Base-by-base conservation (phyloP, 35 echinoderm and acorn worm genomes). In the Heliocidaris erythrogramma region DNA sequence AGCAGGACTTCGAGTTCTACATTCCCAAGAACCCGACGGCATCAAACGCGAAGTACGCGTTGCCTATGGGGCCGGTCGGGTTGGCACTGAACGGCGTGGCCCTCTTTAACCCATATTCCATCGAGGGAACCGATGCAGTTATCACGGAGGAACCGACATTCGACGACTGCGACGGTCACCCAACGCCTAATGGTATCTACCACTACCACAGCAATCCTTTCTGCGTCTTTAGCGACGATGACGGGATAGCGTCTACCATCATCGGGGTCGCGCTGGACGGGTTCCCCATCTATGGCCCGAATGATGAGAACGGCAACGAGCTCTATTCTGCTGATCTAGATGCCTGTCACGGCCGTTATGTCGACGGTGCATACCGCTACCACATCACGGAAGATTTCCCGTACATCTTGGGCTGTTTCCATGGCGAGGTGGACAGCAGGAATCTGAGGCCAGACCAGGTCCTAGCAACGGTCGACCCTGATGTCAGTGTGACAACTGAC, bases 341-440 rank as follows among this genome's bases (percentile, higher is more conserved):
- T 49, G 92, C 60, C 12, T 97, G 97, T 56, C 95, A 97, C 85
- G 97, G 97, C 27, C 86, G 89, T 52, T 31, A 88, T 21, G 93
- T 90, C 14, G 48, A 96, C 32, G 92, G 94, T 13, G 49, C 69
- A 7, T 99, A 99, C 94, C 95, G 94, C 35, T 99, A 99, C 96
- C 98, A 99, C 88, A 90, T 95, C 24, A 99, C 98, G 7, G 91
- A 61, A 8, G 97, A 99, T 56, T 99, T 96, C 86, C 97, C 98
- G 18, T 99, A 99, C 95, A 91, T 97, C 60, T 60, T 99, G n/a
- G 98, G 97, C 32, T 99, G 98, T 53, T 99, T 90, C 96, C 95
- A 94, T 27, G 97, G 96, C 7, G 94, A 27, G 24, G 94, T 95
- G 30, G 88, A 91, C 89, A 48, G 48, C 7, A 31, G 88, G 16